Percentiles rank a stretch among this genome's conserved stretches.
Evolutionary conservation across 2,888 invertebrate genomes (phyloP).

Genomic region (Taenaris catops): DNA sequence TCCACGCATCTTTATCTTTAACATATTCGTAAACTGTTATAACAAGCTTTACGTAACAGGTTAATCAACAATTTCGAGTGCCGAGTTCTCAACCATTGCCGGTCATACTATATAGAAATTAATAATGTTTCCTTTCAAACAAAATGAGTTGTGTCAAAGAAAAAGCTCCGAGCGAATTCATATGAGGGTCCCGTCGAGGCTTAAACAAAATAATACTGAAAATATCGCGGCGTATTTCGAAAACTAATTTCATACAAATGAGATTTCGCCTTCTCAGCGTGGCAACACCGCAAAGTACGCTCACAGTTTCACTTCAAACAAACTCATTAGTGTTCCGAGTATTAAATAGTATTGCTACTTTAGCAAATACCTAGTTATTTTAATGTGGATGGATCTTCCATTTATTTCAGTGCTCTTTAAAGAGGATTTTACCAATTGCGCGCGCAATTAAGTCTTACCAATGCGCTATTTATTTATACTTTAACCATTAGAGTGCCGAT

Average conservation of each 20-base stretch:
- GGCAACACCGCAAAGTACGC: constrained; percentile 24
- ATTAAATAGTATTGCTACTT: constrained; percentile 26
- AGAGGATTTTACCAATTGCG: constrained; percentile 12
- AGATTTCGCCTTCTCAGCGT: constrained; percentile 26
- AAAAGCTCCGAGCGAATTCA: constrained; percentile 12
- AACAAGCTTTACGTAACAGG: no score
- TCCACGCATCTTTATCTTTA: no score
- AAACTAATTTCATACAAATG: constrained; percentile 31
- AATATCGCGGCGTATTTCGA: constrained; percentile 21
- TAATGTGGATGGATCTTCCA: constrained; percentile 14
- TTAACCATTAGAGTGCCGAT: no score
- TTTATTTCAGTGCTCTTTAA: constrained; percentile 11
- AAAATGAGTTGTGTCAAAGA: constrained; percentile 16
- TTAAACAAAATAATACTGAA: constrained; percentile 18
- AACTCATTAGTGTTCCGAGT: constrained; percentile 29
- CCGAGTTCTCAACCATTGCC: no score
- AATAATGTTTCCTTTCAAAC: constrained; percentile 17
- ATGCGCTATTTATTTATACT: no score
- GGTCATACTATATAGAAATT: constrained; percentile 10
- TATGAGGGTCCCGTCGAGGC: not conserved
- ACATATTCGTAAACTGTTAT: no score
- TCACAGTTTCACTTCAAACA: constrained; percentile 28
- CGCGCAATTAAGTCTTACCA: no score
- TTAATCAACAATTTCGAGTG: no score
- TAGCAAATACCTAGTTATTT: constrained; percentile 19